Conservation (phyloP, 2,113 vertebrate genomes). For the Odontophorus gujanensis region DNA sequence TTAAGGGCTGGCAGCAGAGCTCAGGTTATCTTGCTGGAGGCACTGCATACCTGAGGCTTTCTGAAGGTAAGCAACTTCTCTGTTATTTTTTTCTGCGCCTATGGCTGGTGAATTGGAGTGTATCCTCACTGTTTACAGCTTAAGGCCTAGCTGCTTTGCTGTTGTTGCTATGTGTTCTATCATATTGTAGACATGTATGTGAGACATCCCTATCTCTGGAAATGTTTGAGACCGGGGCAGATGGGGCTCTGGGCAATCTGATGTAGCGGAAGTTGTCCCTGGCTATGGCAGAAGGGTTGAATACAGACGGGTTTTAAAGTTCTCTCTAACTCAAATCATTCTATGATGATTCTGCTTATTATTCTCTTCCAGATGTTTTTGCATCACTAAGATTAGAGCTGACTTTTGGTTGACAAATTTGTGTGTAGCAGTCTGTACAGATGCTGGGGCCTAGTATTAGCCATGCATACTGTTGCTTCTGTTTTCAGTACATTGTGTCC, state of each 20-base stretch:
- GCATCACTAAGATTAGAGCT: not conserved
- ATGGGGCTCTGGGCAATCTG: not conserved
- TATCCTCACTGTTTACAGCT: too few relatives aligned
- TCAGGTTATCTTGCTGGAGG: too few relatives aligned
- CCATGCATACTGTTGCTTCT: not conserved
- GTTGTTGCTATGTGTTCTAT: too few relatives aligned
- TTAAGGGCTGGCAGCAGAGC: too few relatives aligned
- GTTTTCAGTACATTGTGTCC: not conserved
- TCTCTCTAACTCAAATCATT: not conserved
- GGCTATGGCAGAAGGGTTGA: not conserved
- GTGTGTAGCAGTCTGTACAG: not conserved
- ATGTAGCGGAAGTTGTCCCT: not conserved
- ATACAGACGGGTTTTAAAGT: not conserved
- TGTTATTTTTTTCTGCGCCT: too few relatives aligned
- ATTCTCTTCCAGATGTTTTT: not conserved
- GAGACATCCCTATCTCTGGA: not conserved
- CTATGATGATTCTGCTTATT: not conserved
- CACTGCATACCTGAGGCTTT: too few relatives aligned
- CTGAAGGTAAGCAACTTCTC: too few relatives aligned
- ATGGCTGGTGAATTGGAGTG: too few relatives aligned
- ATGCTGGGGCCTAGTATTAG: not conserved
- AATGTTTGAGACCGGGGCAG: not conserved
- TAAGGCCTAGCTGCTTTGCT: too few relatives aligned
- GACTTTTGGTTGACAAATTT: not conserved
- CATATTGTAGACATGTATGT: not conserved